phyloP scores from a whole-genome alignment of 23 tunicate species.

The Diplosoma virens region DNA sequence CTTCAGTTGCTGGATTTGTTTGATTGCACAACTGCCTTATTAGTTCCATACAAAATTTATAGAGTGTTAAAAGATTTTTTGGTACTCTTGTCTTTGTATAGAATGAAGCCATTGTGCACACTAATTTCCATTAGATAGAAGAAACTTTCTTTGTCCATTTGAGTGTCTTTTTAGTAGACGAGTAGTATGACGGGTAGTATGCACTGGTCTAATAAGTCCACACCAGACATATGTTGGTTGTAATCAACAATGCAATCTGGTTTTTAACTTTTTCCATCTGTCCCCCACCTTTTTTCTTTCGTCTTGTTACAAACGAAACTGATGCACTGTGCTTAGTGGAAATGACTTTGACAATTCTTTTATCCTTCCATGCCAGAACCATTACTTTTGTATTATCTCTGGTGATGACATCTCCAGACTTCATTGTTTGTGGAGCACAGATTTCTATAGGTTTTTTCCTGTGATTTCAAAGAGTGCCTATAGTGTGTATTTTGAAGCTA shows the following conservation, averaged over 20 bases:
- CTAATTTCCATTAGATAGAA: slow-evolving; percentile 21
- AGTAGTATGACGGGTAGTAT: slow-evolving; percentile 19
- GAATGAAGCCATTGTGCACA: neutral
- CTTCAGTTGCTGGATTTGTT: neutral
- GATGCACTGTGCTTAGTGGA: slow-evolving; percentile 15
- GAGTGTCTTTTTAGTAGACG: slow-evolving; percentile 29
- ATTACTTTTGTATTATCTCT: slow-evolving; percentile 13
- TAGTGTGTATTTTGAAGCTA: slow-evolving; percentile 4
- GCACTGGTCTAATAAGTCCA: slow-evolving; percentile 11
- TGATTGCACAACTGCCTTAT: neutral
- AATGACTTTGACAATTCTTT: slow-evolving; percentile 32
- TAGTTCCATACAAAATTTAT: neutral
- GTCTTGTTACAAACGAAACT: neutral
- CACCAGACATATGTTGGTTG: slow-evolving; percentile 40
- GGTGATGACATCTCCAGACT: neutral
- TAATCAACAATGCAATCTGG: slow-evolving; percentile 22
- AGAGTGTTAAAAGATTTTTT: neutral
- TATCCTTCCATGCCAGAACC: slow-evolving; percentile 30
- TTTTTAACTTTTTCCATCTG: slow-evolving; percentile 7
- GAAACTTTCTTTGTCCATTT: slow-evolving; percentile 20
- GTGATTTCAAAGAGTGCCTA: slow-evolving; percentile 3
- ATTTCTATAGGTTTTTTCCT: slow-evolving; percentile 19
- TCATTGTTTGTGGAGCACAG: neutral
- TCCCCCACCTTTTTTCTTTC: neutral
- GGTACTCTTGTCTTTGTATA: neutral